phyloP scores from a whole-genome alignment of 1,140 invertebrate species.

The Solenopsis invicta region DNA sequence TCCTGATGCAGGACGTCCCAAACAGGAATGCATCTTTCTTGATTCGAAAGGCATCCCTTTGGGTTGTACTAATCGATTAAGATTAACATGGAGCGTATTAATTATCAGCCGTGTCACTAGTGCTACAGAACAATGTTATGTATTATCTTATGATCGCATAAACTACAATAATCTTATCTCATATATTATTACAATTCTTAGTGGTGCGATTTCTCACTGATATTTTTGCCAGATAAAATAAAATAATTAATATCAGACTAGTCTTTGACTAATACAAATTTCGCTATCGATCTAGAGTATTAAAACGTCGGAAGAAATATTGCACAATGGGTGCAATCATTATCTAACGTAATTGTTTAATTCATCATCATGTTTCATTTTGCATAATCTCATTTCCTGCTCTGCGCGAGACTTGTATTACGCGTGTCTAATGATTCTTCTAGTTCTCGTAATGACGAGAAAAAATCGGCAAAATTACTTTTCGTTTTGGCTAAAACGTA shows the following conservation, averaged over 20 bases:
- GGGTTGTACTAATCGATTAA: neutral
- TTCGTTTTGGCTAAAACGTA: neutral
- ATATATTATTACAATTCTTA: neutral
- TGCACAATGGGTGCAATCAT: neutral
- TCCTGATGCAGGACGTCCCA: constrained; percentile 55
- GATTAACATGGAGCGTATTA: neutral
- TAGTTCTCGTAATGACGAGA: neutral
- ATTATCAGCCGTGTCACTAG: neutral
- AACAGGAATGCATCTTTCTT: constrained; percentile 62
- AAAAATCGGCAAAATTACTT: neutral
- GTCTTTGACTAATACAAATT: neutral
- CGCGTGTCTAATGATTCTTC: neutral
- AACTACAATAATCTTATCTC: constrained; percentile 20
- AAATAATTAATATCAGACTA: constrained; percentile 9
- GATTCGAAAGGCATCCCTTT: neutral
- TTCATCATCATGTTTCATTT: neutral
- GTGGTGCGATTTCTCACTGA: neutral
- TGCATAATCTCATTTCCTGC: neutral
- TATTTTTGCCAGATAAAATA: constrained; percentile 11
- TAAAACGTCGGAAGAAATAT: neutral
- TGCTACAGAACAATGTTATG: neutral
- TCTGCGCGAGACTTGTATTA: neutral
- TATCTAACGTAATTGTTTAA: neutral
- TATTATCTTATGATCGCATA: neutral
- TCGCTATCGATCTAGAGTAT: neutral